Base-by-base conservation (phyloP, 2,888 invertebrate genomes). In the Clanis bilineata region DNA sequence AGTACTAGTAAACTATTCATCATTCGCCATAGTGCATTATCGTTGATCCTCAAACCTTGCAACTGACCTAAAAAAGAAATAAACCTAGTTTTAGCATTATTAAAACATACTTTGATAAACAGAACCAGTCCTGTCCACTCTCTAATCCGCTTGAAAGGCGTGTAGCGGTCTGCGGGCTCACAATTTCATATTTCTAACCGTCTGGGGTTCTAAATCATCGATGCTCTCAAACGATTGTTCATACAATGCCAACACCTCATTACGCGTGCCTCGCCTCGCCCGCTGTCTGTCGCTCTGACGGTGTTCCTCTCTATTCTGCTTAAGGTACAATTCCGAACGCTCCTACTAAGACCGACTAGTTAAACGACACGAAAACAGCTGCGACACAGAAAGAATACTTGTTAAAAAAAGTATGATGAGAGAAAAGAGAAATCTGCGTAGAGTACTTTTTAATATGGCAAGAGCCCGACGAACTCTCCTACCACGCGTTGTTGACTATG, bases 301-400 rank as follows among this genome's bases (percentile, higher is more conserved):
- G 18, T 41, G 76, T 79, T 73, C 73, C 73, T 70, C 73, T 72
- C 71, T 70, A 73, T 76, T 74, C 75, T 66, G 68, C 73, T 69
- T 41, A 18, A 18, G 41, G 41, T 41, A 6, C 18, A 1, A 15
- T 41, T 41, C 15, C 5, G 6, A 18, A 4, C 15, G 15, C 32
- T 9, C n/a, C n/a, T n/a, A n/a, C n/a, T n/a, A n/a, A n/a, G n/a
- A n/a, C n/a, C n/a, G n/a, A n/a, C n/a, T n/a, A n/a, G n/a, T n/a
- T n/a, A n/a, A n/a, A n/a, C n/a, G n/a, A n/a, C n/a, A n/a, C n/a
- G n/a, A n/a, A n/a, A n/a, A n/a, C n/a, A n/a, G n/a, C n/a, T n/a
- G n/a, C n/a, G n/a, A n/a, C n/a, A n/a, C n/a, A n/a, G n/a, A n/a
- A n/a, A n/a, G n/a, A n/a, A n/a, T n/a, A n/a, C n/a, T n/a, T n/a